These are phyloP conservation scores for Sialis fuliginosa DNA, from an alignment of 2,888 invertebrate species.

Conservation along the genomic window DNA sequence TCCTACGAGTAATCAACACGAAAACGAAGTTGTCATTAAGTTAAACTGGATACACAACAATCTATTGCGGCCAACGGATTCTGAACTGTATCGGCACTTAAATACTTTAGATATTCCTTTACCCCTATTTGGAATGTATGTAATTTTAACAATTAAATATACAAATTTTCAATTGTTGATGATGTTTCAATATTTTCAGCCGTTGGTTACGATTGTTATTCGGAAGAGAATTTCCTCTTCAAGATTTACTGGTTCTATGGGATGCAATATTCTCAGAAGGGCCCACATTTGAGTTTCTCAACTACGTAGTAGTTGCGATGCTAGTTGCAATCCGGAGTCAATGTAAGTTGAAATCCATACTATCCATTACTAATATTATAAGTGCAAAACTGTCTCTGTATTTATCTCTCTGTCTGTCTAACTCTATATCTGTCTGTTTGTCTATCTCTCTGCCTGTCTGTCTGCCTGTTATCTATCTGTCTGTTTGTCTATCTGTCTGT, in stretches of 20 bases:
- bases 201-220: conserved; percentile 72
- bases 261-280: conserved; percentile 67
- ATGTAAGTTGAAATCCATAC: conserved; percentile 35
- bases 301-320: conserved; percentile 62
- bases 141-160: conserved; percentile 10
- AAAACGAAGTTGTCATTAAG: conserved; percentile 41
- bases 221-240: conserved; percentile 65
- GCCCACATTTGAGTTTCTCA: conserved; percentile 31
- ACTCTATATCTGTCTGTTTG: no score
- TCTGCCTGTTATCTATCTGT: no score
- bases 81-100: conserved; percentile 44
- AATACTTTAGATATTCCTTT: conserved; percentile 58
- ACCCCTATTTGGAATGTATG: conserved; percentile 73
- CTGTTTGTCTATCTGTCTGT: no score
- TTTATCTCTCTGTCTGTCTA: no score
- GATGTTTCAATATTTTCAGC: conserved; percentile 25
- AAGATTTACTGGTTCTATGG: conserved; percentile 63
- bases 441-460: no score
- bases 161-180: neutral
- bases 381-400: no score
- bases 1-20: conserved; percentile 19
- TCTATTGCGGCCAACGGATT: conserved; percentile 42
- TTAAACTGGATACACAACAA: conserved; percentile 41
- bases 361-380: no score
- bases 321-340: conserved; percentile 49